phyloP scores from a whole-genome alignment of 2,888 invertebrate species.

The Drosophila anomalata region DNA sequence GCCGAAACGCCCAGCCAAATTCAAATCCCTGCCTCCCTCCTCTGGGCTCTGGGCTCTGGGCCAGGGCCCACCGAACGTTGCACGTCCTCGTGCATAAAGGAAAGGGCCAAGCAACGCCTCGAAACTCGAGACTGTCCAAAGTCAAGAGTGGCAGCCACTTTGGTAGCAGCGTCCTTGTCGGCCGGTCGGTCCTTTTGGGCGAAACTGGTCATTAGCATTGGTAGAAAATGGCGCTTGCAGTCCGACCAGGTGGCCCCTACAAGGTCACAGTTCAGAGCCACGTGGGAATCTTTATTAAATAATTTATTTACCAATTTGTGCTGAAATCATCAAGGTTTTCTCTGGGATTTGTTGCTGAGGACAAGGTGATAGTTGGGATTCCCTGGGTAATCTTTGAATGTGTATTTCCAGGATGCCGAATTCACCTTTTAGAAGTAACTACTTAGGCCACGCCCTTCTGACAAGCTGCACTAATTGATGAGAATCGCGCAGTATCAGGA shows the following conservation, averaged over 20 bases:
- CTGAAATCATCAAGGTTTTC: not conserved
- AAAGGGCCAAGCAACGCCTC: conserved; percentile 16
- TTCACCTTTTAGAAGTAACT: not conserved
- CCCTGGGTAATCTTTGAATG: not conserved
- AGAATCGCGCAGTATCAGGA: conserved; percentile 6
- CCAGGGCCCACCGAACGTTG: conserved; percentile 42
- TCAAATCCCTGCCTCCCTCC: conserved; percentile 36
- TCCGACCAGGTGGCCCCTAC: conserved; percentile 9
- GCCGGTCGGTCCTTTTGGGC: not conserved
- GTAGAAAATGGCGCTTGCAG: not conserved
- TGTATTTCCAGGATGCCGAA: not conserved
- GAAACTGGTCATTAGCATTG: conserved; percentile 31
- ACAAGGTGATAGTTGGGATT: not conserved
- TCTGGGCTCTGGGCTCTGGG: conserved; percentile 3
- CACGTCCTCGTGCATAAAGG: conserved; percentile 36
- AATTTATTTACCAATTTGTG: conserved; percentile 22
- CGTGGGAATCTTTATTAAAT: conserved; percentile 37
- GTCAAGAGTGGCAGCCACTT: conserved; percentile 61
- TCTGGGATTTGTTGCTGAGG: not conserved
- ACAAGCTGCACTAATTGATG: conserved; percentile 58
- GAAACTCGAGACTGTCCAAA: conserved; percentile 42
- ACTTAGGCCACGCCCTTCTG: conserved; percentile 8
- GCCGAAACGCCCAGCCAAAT: conserved; percentile 41
- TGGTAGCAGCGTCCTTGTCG: conserved; percentile 16
- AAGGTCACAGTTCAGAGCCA: conserved; percentile 36